Evolutionary conservation across 2,888 invertebrate genomes (phyloP).

Genomic region (Drosophila recens): DNA sequence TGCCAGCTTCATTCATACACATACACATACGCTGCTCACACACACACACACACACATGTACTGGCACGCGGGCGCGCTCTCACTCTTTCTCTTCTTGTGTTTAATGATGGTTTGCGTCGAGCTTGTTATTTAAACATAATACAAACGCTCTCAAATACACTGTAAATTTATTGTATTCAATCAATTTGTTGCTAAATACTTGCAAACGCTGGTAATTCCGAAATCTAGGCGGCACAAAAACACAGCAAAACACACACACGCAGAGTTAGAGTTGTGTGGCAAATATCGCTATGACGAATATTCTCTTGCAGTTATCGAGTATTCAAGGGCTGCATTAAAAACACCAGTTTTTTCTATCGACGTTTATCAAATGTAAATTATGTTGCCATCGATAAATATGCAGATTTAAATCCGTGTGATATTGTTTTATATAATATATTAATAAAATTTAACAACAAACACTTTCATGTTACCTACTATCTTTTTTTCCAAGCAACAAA

Average conservation of each 20-base stretch:
- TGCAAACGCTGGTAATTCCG: slow-evolving; percentile 39
- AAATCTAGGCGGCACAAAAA: slow-evolving; percentile 63
- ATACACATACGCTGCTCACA: slow-evolving; percentile 37
- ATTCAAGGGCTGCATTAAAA: slow-evolving; percentile 1
- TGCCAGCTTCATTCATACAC: slow-evolving; percentile 37
- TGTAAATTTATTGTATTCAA: slow-evolving; percentile 2
- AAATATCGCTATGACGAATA: slow-evolving; percentile 30
- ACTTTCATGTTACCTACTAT: neutral
- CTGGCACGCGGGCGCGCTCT: slow-evolving; percentile 60
- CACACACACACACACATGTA: slow-evolving; percentile 43
- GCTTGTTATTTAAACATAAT: slow-evolving; percentile 6
- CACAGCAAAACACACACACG: slow-evolving; percentile 45
- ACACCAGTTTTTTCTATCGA: slow-evolving; percentile 2
- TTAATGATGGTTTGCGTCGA: slow-evolving; percentile 18
- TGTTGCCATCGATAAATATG: neutral
- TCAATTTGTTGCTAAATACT: slow-evolving; percentile 17
- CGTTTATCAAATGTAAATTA: neutral
- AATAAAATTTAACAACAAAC: no score
- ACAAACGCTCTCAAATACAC: slow-evolving; percentile 1
- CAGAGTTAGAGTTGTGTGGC: slow-evolving; percentile 38
- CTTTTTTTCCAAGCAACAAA: neutral
- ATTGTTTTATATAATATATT: neutral
- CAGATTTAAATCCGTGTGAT: neutral
- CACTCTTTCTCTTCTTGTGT: slow-evolving; percentile 29
- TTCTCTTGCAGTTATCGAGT: slow-evolving; percentile 5